Evolutionary conservation across 2,113 vertebrate genomes (phyloP).

Genomic region (Tetrax tetrax): DNA sequence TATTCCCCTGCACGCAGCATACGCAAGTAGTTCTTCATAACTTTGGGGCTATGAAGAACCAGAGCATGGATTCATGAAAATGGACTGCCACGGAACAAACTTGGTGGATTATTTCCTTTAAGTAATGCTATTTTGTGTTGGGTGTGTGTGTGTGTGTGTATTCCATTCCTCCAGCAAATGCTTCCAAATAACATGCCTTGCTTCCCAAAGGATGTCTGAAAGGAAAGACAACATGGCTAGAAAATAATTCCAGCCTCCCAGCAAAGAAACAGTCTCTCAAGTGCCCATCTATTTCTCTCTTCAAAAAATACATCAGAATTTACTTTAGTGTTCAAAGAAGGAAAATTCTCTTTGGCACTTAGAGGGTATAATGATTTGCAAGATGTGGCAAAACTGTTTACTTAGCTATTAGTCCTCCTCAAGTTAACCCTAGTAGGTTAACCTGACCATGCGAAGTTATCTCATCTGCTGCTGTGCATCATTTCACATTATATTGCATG

Average conservation of each 20-base stretch:
- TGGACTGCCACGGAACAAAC: background rate
- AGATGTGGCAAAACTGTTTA: background rate
- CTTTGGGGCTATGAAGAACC: background rate
- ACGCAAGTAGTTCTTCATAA: fast-evolving
- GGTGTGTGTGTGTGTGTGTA: fast-evolving
- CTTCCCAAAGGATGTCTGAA: background rate
- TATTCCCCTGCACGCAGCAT: fast-evolving
- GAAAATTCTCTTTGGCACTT: background rate
- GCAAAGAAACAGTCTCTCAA: background rate
- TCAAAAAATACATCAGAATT: background rate
- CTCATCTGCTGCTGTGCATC: background rate
- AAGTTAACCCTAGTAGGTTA: background rate
- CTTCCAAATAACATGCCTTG: background rate
- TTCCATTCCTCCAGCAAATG: background rate
- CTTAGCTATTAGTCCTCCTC: background rate
- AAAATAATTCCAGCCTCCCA: background rate
- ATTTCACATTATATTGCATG: background rate
- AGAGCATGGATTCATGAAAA: background rate
- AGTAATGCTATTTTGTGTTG: background rate
- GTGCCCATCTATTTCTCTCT: background rate
- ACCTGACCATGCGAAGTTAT: background rate
- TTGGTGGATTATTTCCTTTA: background rate
- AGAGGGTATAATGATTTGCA: background rate
- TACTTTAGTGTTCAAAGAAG: background rate
- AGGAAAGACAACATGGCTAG: background rate